Evolutionary conservation across 2,797 vertebrate genomes (phyloP).

Genomic region (Fistularia tabacaria): DNA sequence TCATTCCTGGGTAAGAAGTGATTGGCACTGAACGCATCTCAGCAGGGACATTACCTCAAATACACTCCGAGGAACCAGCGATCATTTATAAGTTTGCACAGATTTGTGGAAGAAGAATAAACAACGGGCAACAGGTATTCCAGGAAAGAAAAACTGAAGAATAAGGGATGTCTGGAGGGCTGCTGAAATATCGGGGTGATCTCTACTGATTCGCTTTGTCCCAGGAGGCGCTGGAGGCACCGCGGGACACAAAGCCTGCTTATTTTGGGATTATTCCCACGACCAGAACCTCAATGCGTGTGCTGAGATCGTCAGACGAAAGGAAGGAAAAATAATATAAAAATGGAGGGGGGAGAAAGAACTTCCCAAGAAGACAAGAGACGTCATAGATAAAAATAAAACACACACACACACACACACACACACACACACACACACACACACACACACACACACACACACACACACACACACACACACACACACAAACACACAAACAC

Average conservation of each 20-base stretch:
- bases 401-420: too few relatives aligned
- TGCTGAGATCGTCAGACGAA: constrained; percentile 40
- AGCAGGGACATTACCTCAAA: too few relatives aligned
- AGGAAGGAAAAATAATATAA: constrained; percentile 39
- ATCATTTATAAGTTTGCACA: too few relatives aligned
- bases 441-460: too few relatives aligned
- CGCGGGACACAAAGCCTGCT: constrained; percentile 70
- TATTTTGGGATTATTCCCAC: constrained; percentile 78
- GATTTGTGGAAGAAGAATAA: background rate
- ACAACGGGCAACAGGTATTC: constrained; percentile 26
- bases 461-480: too few relatives aligned
- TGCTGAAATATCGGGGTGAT: constrained; percentile 15
- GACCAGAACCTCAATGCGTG: constrained; percentile 63
- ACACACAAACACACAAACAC: too few relatives aligned
- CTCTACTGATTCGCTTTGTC: constrained; percentile 58
- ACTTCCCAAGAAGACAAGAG: constrained; percentile 33
- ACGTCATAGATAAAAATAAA: constrained; percentile 6
- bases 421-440: too few relatives aligned
- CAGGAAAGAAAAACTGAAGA: constrained; percentile 7
- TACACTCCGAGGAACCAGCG: too few relatives aligned
- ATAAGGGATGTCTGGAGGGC: constrained; percentile 2
- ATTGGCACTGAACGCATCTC: constrained; percentile 33
- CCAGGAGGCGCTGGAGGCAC: constrained; percentile 39
- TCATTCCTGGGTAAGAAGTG: constrained; percentile 23
- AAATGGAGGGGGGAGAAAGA: background rate